These are phyloP conservation scores for Neocrepidodera transversa DNA, from an alignment of 2,888 invertebrate genomes.

Conservation along the genomic window DNA sequence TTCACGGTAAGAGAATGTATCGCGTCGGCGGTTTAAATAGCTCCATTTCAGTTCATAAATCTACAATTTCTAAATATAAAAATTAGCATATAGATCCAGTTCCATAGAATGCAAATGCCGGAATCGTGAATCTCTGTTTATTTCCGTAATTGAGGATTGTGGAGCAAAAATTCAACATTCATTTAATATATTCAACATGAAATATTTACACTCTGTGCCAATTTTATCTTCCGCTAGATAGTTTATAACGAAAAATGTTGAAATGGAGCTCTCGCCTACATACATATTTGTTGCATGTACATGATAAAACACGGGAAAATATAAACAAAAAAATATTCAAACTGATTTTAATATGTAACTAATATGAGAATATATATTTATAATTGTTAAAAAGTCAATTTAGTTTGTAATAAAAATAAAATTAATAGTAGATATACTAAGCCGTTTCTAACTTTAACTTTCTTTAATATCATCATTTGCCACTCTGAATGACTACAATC, in stretches of 20 bases:
- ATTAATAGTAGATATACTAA: no score
- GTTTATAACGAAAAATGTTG: conserved; percentile 8
- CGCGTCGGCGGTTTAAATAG: not conserved
- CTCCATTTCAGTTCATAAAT: conserved; percentile 10
- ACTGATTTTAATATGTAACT: no score
- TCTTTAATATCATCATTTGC: no score
- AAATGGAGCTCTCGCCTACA: not conserved
- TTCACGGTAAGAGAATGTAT: not conserved
- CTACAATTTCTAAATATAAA: conserved; percentile 15
- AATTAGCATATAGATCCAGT: conserved; percentile 25
- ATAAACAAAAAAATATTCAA: no score
- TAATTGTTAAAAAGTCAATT: no score
- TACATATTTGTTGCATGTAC: not conserved
- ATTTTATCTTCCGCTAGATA: conserved; percentile 16
- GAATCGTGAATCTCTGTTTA: conserved; percentile 19
- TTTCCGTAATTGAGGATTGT: conserved; percentile 18
- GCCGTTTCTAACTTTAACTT: no score
- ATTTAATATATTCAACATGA: conserved; percentile 26
- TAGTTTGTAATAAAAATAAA: no score
- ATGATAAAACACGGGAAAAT: no score
- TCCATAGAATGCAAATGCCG: conserved; percentile 20
- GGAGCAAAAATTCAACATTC: conserved; percentile 17
- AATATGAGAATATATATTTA: no score
- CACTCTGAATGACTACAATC: no score
- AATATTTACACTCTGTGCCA: conserved; percentile 18